Conservation (phyloP, 1,140 invertebrate genomes). For the Scaptomyza hsui region DNA sequence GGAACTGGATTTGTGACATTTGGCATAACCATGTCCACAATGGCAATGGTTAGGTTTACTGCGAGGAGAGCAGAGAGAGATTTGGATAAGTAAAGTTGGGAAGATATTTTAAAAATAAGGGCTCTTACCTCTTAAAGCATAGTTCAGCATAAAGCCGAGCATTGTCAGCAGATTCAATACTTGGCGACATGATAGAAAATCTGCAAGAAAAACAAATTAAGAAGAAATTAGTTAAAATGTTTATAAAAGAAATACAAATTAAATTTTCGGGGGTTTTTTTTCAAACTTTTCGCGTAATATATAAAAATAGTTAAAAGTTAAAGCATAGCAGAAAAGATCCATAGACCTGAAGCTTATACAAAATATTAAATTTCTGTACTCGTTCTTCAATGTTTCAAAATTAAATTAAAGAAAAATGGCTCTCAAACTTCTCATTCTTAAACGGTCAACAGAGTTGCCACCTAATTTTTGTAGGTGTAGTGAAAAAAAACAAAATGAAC, state of each 20-base stretch:
- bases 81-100: neutral
- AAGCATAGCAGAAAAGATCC: too few relatives aligned
- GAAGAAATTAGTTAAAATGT: constrained; percentile 11
- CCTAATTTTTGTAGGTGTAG: too few relatives aligned
- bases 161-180: constrained; percentile 93
- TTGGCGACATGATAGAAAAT: constrained; percentile 89
- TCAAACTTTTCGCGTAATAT: too few relatives aligned
- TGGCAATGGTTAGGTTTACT: constrained; percentile 95
- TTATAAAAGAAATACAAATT: constrained; percentile 13
- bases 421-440: too few relatives aligned
- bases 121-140: constrained; percentile 88
- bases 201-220: constrained; percentile 86
- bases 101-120: neutral
- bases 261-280: too few relatives aligned
- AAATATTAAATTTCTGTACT: too few relatives aligned
- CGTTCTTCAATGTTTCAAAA: too few relatives aligned
- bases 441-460: too few relatives aligned
- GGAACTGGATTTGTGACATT: constrained; percentile 75
- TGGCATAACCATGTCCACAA: constrained; percentile 91
- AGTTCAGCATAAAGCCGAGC: constrained; percentile 94
- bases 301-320: too few relatives aligned
- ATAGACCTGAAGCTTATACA: too few relatives aligned
- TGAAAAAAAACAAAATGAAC: too few relatives aligned
- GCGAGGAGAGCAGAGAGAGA: neutral
- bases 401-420: too few relatives aligned